Conservation (phyloP, 2,113 vertebrate genomes). For the Eubucco bourcierii region DNA sequence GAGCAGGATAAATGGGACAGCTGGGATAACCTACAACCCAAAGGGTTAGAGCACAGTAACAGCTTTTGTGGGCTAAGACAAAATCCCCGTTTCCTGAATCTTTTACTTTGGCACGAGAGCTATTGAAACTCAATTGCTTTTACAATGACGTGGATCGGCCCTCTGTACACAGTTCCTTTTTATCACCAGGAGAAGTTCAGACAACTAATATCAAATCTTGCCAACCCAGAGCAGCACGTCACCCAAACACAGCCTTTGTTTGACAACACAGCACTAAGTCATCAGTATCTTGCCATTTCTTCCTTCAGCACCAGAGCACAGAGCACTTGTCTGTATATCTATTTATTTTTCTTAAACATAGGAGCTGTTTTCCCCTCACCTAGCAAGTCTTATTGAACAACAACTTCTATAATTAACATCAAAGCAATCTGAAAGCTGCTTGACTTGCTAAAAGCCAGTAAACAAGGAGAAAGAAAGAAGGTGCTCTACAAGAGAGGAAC, state of each 20-base stretch:
- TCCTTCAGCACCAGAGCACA: neutral
- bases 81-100: neutral
- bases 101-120: neutral
- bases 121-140: neutral
- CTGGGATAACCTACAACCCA: neutral
- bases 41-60: fast-evolving
- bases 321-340: neutral
- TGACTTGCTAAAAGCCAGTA: slow-evolving; percentile 46
- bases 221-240: neutral
- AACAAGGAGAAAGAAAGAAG: slow-evolving; percentile 51
- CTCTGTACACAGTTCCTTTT: neutral
- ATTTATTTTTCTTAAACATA: slow-evolving; percentile 48
- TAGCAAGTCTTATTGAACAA: slow-evolving; percentile 33
- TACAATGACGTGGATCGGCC: neutral
- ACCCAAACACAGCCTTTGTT: neutral
- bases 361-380: slow-evolving; percentile 30
- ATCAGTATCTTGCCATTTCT: neutral
- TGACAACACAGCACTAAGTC: slow-evolving; percentile 14
- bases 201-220: neutral
- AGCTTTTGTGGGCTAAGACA: neutral
- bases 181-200: neutral
- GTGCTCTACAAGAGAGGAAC: slow-evolving; percentile 52
- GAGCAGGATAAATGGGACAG: neutral
- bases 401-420: slow-evolving; percentile 63
- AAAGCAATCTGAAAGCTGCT: slow-evolving; percentile 61